Evolutionary conservation across 30 jellyfish, hydroid and myxozoan species (phyloP), one percentile per base, ranked within the genome.

Genomic region (Mastigias papua): DNA sequence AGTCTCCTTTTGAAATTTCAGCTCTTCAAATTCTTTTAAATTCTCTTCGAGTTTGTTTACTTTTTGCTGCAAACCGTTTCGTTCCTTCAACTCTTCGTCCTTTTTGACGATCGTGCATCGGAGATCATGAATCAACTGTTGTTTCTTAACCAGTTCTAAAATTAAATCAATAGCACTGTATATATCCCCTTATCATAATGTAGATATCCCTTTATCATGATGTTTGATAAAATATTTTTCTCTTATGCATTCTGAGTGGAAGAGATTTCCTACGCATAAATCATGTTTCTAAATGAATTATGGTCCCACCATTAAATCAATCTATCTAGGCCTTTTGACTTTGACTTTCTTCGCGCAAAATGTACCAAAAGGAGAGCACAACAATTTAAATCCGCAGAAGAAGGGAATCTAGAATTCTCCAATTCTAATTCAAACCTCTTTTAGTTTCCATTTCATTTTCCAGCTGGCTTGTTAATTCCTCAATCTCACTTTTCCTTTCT

Each of bases 111-210:
- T 46, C 8, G 80, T 17, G 49, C 92, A 83, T 20, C 92, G 87
- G 9, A 83, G 92, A 29, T 83, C 86, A 13, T 83, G 92, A 20
- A 83, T 69, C 1, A 75, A 17, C 22, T 70, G 92, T 30, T 83
- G 82, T 49, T 83, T 62, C 50, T 70, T 83, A 8, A 83, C 34
- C 25, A 62, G 61, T 8, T 69, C 92, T 83, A 62, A 20, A 57
- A 83, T 42, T 21, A 25, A 6, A 54, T 10, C 67, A 54, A 5
- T 54, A 25, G 9, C 7, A 4, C 13, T 15, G 13, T 42, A 42
- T 4, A 4, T 42, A 42, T 8, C 13, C 54, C 7, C 54, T 4
- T 42, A 42, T 4, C 7, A n/a, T n/a, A n/a, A n/a, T n/a, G n/a
- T n/a, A n/a, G n/a, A n/a, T n/a, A n/a, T n/a, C n/a, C n/a, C n/a